Evolutionary conservation across 2,888 invertebrate species (phyloP).

Genomic region (Epicampocera succincta): DNA sequence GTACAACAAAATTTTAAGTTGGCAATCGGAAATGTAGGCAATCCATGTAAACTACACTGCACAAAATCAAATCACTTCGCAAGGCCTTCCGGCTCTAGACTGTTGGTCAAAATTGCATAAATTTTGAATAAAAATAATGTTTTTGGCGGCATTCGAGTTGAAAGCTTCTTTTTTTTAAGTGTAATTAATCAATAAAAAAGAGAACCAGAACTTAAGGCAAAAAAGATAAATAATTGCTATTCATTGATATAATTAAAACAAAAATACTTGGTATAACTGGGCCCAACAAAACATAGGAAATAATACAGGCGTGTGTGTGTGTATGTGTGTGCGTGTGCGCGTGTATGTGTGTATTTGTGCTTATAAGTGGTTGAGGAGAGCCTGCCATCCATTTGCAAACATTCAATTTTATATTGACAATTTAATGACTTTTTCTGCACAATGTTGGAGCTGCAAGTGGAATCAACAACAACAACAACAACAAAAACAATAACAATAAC

Average conservation of each 20-base stretch:
- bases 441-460: slow-evolving; percentile 9
- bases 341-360: background rate
- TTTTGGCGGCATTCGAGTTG: too few relatives aligned
- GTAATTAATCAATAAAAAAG: background rate
- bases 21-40: too few relatives aligned
- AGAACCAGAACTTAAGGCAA: background rate
- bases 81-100: too few relatives aligned
- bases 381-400: slow-evolving; percentile 24
- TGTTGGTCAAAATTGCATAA: background rate
- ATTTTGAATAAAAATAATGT: too few relatives aligned
- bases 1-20: too few relatives aligned
- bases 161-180: too few relatives aligned
- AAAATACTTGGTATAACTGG: slow-evolving; percentile 30
- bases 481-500: too few relatives aligned
- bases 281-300: background rate
- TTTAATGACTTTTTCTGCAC: slow-evolving; percentile 66
- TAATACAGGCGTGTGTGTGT: background rate
- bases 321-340: too few relatives aligned
- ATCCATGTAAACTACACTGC: slow-evolving; percentile 18
- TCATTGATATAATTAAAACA: slow-evolving; percentile 49
- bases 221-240: slow-evolving; percentile 42
- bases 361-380: background rate
- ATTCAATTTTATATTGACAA: slow-evolving; percentile 66
- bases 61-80: too few relatives aligned
- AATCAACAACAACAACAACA: slow-evolving; percentile 5